These are phyloP conservation scores for Nomada flava DNA, from an alignment of 2,888 invertebrate species.

Conservation along the genomic window DNA sequence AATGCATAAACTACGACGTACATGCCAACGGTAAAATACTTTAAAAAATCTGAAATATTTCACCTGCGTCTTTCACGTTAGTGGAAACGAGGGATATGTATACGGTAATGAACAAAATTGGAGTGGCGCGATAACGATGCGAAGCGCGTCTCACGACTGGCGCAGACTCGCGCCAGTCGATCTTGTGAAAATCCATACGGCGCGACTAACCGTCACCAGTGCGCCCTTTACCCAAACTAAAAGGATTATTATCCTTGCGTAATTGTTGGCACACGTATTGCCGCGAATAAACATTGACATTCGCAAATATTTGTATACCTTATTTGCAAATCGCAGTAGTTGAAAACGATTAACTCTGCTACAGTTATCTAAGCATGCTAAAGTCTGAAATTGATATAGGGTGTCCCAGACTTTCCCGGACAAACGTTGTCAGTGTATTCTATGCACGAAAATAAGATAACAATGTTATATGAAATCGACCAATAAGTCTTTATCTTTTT, in stretches of 20 bases:
- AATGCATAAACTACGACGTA: neutral
- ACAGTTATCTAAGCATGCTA: no score
- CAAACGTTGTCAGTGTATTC: no score
- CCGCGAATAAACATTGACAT: neutral
- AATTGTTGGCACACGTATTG: neutral
- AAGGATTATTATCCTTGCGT: neutral
- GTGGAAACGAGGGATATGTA: conserved; percentile 31
- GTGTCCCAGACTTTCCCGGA: no score
- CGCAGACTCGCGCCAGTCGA: conserved; percentile 74
- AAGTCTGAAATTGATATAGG: no score
- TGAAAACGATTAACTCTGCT: no score
- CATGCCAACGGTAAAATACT: neutral
- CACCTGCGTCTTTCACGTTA: conserved; percentile 33
- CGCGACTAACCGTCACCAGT: conserved; percentile 22
- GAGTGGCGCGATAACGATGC: conserved; percentile 36
- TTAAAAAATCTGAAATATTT: conserved; percentile 10
- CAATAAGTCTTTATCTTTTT: no score
- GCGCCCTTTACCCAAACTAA: conserved; percentile 3
- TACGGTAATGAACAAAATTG: conserved; percentile 49
- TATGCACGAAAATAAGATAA: no score
- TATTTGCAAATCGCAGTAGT: no score
- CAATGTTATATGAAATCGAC: no score
- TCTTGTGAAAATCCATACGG: conserved; percentile 79
- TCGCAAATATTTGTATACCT: neutral
- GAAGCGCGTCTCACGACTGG: conserved; percentile 66